Evolutionary conservation across 2,888 invertebrate genomes (phyloP), one percentile per base, ranked within the genome.

Genomic region (Tenthredo notha): DNA sequence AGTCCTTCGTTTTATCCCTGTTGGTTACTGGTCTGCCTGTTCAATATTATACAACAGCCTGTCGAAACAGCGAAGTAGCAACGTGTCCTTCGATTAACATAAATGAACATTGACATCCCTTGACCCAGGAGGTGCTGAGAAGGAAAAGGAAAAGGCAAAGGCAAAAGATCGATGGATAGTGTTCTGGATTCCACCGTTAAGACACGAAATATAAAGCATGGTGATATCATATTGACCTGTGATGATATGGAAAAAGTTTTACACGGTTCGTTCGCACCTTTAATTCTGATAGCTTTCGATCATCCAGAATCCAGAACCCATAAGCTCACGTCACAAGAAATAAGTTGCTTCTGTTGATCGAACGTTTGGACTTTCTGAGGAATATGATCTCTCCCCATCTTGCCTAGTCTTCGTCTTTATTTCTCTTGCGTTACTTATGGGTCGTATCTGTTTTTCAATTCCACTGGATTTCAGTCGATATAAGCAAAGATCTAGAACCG

Each of bases 51-150:
- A 29, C 77, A 75, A 50, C 75, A 75, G n/a, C 50, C n/a, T 33
- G 50, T 54, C 50, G n/a, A 77, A 77, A 77, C 77, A 54, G 18
- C 54, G 54, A 33, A 54, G 77, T 77, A 33, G 29, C 77, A 77
- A n/a, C 54, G 29, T 29, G 54, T n/a, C 29, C 54, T 33, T 47
- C 21, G 25, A 77, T 54, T 50, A 54, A 40, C 77, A 77, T 50
- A 43, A 74, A 21, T 43, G 74, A 21, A 74, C 74, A 43, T 74
- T 43, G 40, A 43, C 43, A 43, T 43, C 67, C 67, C 67, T 25
- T 25, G 70, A n/a, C n/a, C 21, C 74, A 12, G 12, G 43, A 15
- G 74, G 4, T 29, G 21, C n/a, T n/a, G n/a, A n/a, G n/a, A n/a
- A n/a, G n/a, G n/a, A 21, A 15, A 43, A n/a, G 43, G 74, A n/a